These are phyloP conservation scores for Athene cunicularia DNA, from an alignment of 2,113 vertebrate species.

Conservation along the genomic window DNA sequence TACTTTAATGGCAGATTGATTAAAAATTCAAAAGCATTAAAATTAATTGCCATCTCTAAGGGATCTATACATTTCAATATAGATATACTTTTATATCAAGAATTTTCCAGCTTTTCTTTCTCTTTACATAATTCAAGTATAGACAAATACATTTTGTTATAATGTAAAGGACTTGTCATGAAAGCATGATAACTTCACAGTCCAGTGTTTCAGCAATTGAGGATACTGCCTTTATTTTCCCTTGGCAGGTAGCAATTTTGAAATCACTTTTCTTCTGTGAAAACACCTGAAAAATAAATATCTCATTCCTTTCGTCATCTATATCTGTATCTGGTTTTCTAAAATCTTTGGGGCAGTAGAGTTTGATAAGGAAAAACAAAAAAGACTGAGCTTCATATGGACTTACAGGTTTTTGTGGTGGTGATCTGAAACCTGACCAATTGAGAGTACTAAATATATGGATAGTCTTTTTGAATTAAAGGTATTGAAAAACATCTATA, in stretches of 20 bases:
- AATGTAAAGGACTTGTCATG: background rate
- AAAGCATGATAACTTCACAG: background rate
- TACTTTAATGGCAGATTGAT: background rate
- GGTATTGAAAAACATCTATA: background rate
- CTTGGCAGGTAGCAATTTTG: background rate
- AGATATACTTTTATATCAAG: background rate
- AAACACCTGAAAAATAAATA: constrained; percentile 4
- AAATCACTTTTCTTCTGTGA: constrained; percentile 18
- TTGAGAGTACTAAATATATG: background rate
- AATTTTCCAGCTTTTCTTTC: background rate
- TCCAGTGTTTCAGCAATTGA: background rate
- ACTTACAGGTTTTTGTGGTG: background rate
- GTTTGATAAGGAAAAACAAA: constrained; percentile 67
- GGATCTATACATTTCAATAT: background rate
- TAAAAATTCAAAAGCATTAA: background rate
- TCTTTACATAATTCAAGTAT: background rate
- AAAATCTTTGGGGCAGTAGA: background rate
- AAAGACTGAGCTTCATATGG: background rate
- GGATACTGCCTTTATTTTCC: background rate
- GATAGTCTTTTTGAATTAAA: background rate
- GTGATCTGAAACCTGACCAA: constrained; percentile 21
- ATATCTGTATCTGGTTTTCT: background rate
- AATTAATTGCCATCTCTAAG: background rate
- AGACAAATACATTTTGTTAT: background rate
- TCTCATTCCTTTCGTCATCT: background rate